Percentiles rank a stretch among this genome's conserved stretches.
Conservation (phyloP, 2,888 invertebrate species). For the Orthosia cruda region DNA sequence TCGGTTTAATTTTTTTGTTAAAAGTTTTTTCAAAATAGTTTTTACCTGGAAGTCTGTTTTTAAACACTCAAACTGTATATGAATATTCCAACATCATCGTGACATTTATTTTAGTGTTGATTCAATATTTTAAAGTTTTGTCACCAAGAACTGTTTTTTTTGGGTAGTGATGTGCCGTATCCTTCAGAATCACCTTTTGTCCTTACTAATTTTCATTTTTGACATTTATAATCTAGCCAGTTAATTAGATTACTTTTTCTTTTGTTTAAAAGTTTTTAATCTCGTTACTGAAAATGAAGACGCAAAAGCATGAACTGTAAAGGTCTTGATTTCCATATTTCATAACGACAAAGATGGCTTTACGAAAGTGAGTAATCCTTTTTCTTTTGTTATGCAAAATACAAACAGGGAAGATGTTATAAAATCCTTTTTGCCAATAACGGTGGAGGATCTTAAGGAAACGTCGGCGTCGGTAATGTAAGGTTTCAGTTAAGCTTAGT, state of each 20-base stretch:
- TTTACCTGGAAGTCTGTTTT: no score
- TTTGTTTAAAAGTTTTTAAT: background rate
- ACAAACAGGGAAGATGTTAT: background rate
- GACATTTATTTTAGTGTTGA: no score
- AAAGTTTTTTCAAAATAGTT: no score
- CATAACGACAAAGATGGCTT: constrained; percentile 20
- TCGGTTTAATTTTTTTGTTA: no score
- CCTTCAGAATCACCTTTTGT: background rate
- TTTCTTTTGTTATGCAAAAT: constrained; percentile 43
- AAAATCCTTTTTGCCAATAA: constrained; percentile 27
- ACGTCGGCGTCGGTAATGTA: background rate
- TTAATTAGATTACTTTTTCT: background rate
- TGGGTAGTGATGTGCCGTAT: no score
- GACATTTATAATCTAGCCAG: background rate
- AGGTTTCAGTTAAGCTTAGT: background rate
- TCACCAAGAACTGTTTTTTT: no score
- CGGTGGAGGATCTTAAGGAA: background rate
- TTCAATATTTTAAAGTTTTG: no score
- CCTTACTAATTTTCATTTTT: background rate
- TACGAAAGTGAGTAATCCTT: constrained; percentile 8
- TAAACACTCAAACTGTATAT: no score
- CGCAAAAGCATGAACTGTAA: background rate
- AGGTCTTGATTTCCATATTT: constrained; percentile 40
- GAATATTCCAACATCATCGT: no score
- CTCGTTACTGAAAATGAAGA: background rate